A percentile compares a stretch with the other conserved stretches of the same genome.
Conservation (phyloP, 2,888 invertebrate genomes). For the Esperia sulphurella region DNA sequence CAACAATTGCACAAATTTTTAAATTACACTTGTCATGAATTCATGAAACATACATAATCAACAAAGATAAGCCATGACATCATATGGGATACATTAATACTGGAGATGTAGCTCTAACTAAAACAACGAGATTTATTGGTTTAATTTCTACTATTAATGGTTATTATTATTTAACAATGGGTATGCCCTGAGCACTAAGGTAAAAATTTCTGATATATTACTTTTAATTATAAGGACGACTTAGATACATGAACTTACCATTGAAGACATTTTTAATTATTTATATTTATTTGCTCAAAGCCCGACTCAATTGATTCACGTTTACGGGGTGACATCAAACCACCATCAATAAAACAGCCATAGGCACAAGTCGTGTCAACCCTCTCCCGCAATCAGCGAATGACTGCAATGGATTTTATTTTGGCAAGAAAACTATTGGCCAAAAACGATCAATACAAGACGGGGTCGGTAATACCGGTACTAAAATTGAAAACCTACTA, state of each 20-base stretch:
- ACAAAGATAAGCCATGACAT: too few species aligned
- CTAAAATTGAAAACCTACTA: not conserved
- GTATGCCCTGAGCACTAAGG: too few species aligned
- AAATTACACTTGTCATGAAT: too few species aligned
- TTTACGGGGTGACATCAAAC: constrained; percentile 58
- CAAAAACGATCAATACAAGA: constrained; percentile 55
- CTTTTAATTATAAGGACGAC: not conserved
- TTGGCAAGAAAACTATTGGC: constrained; percentile 36
- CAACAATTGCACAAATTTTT: too few species aligned
- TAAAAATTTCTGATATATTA: too few species aligned
- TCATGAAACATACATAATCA: too few species aligned
- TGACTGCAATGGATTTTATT: constrained; percentile 53
- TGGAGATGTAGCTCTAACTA: too few species aligned
- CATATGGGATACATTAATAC: too few species aligned
- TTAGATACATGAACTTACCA: constrained; percentile 43
- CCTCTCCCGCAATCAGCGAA: constrained; percentile 35
- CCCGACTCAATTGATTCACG: constrained; percentile 65
- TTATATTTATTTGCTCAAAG: constrained; percentile 23
- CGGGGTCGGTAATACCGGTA: not conserved
- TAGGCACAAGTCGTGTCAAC: too few species aligned
- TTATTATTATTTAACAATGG: too few species aligned
- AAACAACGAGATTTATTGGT: too few species aligned
- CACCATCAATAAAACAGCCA: constrained; percentile 28
- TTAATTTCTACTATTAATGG: too few species aligned
- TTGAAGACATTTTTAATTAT: constrained; percentile 55